Evolutionary conservation across 2,888 invertebrate genomes (phyloP).

Genomic region (Pristionchus japonicus): DNA sequence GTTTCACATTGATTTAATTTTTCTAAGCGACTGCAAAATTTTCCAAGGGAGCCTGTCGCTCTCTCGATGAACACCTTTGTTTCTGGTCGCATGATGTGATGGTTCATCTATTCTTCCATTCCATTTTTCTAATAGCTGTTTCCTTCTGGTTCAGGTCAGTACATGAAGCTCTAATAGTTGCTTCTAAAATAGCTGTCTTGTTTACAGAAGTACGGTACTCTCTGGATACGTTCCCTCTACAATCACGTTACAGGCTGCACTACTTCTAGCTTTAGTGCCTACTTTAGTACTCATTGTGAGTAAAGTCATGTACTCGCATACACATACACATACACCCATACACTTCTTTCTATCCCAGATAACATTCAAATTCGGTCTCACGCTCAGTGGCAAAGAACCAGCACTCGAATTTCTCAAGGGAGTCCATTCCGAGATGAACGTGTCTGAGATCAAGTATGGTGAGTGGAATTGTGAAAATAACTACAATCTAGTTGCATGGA

Average conservation of each 20-base stretch:
- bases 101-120: slow-evolving; percentile 19
- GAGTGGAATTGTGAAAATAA: neutral
- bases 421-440: neutral
- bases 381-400: neutral
- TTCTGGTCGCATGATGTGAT: slow-evolving; percentile 1
- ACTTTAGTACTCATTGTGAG: slow-evolving; percentile 2
- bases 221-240: neutral
- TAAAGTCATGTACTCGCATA: too few species aligned
- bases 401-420: neutral
- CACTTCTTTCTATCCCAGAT: too few species aligned
- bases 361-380: neutral
- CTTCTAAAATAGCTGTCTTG: too few species aligned
- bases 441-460: neutral
- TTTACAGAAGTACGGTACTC: neutral
- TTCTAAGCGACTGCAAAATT: neutral
- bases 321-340: too few species aligned
- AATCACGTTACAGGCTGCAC: neutral
- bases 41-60: neutral
- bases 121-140: neutral
- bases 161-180: neutral
- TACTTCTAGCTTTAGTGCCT: neutral
- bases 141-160: neutral
- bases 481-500: too few species aligned
- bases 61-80: neutral
- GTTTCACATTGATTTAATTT: neutral